Evolutionary conservation across 2,888 invertebrate genomes (phyloP).

Genomic region (Asteroscopus sphinx): DNA sequence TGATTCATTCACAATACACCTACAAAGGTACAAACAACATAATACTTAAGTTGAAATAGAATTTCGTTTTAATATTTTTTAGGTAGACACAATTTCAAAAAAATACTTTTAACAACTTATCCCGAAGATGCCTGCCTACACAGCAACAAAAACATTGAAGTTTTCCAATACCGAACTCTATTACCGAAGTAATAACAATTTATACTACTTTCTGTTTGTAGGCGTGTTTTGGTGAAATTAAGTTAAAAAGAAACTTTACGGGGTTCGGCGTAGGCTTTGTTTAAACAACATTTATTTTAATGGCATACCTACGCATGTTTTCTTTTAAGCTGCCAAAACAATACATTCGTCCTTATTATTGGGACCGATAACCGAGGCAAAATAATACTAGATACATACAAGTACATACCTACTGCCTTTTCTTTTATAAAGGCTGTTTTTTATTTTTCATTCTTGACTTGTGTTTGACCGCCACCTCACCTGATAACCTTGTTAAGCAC

Average conservation of each 20-base stretch:
- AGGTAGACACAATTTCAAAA: slow-evolving; percentile 14
- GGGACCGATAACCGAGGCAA: no score
- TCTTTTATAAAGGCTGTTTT: no score
- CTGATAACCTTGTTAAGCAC: no score
- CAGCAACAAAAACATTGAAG: slow-evolving; percentile 50
- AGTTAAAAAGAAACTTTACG: slow-evolving; percentile 43
- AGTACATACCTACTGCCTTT: no score
- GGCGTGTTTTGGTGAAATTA: slow-evolving; percentile 41
- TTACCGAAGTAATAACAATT: slow-evolving; percentile 52
- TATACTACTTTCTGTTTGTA: slow-evolving; percentile 44
- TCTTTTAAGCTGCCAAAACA: no score
- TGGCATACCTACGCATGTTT: neutral
- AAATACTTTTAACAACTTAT: slow-evolving; percentile 17
- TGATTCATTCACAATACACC: no score
- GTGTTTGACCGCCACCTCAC: no score
- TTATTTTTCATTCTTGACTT: no score
- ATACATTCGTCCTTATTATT: no score
- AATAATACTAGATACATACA: no score
- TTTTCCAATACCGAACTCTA: slow-evolving; percentile 56
- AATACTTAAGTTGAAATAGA: slow-evolving; percentile 23
- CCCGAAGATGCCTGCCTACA: slow-evolving; percentile 31
- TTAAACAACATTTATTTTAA: slow-evolving; percentile 6
- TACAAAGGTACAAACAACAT: neutral
- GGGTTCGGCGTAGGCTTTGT: slow-evolving; percentile 6
- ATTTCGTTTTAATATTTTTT: slow-evolving; percentile 20